A percentile compares a stretch with the other conserved stretches of the same genome.
Conservation (phyloP, 1,140 invertebrate species). For the Drosophila insularis region DNA sequence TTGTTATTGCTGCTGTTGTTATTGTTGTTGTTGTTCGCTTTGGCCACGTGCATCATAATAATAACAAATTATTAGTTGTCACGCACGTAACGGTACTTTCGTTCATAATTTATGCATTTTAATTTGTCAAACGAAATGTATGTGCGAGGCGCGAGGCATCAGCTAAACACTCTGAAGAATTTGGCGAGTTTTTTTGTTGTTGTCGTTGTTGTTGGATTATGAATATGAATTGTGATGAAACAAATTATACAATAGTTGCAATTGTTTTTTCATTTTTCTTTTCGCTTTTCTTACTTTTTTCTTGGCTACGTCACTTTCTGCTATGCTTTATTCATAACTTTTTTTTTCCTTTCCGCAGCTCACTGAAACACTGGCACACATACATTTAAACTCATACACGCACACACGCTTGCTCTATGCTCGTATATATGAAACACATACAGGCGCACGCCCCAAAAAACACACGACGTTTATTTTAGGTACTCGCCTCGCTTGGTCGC, state of each 20-base stretch:
- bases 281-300: conserved; percentile 22
- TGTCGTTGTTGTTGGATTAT: background rate
- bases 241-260: conserved; percentile 10
- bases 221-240: conserved; percentile 32
- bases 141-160: background rate
- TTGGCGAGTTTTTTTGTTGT: background rate
- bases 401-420: background rate
- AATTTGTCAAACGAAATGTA: conserved; percentile 72
- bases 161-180: conserved; percentile 4
- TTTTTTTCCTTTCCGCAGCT: conserved; percentile 25
- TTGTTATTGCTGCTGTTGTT: conserved; percentile 19
- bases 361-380: conserved; percentile 26
- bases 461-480: conserved; percentile 6
- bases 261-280: background rate
- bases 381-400: conserved; percentile 6
- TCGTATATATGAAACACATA: background rate
- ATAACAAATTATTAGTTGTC: conserved; percentile 80
- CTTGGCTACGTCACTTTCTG: conserved; percentile 15
- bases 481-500: conserved; percentile 39
- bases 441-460: conserved; percentile 29
- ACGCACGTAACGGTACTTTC: conserved; percentile 80
- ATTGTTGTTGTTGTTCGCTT: conserved; percentile 20
- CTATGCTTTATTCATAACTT: conserved; percentile 62
- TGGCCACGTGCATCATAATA: conserved; percentile 76
- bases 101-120: conserved; percentile 81